Conservation (phyloP, 1,140 invertebrate species). For the Drosophila nikananu region DNA sequence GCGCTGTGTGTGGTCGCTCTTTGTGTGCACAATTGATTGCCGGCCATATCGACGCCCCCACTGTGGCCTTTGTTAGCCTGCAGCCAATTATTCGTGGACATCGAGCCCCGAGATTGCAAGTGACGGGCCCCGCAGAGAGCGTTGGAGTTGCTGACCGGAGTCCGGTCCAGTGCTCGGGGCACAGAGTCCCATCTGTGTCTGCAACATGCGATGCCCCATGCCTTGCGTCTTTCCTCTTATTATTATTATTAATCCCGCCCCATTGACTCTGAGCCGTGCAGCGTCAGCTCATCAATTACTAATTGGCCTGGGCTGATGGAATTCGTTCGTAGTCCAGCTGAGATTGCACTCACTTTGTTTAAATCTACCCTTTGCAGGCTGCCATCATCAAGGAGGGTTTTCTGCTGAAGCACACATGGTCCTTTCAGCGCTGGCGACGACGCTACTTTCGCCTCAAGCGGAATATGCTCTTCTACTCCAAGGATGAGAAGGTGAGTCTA, state of each 20-base stretch:
- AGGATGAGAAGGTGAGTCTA: constrained; percentile 91
- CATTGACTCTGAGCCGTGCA: constrained; percentile 29
- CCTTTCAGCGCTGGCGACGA: constrained; percentile 94
- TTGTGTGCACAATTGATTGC: constrained; percentile 79
- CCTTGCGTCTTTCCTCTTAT: constrained; percentile 1
- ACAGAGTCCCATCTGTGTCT: constrained; percentile 18
- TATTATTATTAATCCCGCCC: constrained; percentile 30
- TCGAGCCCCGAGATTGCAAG: constrained; percentile 52
- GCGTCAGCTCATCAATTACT: constrained; percentile 51
- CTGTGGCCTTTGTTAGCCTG: constrained; percentile 60
- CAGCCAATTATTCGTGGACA: constrained; percentile 75
- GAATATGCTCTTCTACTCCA: constrained; percentile 93
- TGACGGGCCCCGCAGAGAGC: constrained; percentile 39
- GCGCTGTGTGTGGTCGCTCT: constrained; percentile 32
- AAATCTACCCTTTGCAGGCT: constrained; percentile 69
- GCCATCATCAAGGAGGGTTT: constrained; percentile 93
- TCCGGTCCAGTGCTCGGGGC: background rate
- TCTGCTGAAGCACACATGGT: constrained; percentile 93
- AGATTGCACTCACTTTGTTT: constrained; percentile 30
- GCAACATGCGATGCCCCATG: constrained; percentile 14
- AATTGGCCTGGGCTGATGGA: constrained; percentile 35
- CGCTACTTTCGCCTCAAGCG: constrained; percentile 93
- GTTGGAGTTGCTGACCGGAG: constrained; percentile 11
- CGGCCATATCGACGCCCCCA: constrained; percentile 34
- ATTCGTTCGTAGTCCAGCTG: constrained; percentile 7